phyloP scores from a whole-genome alignment of 92 coral and sea anemone genomes.

The Zoanthus solanderi region DNA sequence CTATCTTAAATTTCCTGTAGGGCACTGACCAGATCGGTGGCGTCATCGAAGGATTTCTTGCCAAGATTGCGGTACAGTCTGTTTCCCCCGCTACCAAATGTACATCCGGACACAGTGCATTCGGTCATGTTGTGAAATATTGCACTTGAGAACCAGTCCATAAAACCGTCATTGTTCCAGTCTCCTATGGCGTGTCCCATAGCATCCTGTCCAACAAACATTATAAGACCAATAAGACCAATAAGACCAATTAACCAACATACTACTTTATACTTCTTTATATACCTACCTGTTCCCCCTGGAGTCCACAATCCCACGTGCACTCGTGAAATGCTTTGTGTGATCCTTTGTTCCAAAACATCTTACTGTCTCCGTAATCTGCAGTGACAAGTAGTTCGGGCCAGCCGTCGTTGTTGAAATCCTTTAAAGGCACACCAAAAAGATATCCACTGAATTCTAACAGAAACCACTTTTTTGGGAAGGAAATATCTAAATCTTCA shows the following conservation, averaged over 20 bases:
- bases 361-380: conserved; percentile 88
- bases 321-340: conserved; percentile 74
- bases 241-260: background rate
- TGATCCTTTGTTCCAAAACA: conserved; percentile 83
- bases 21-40: conserved; percentile 71
- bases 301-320: conserved; percentile 79
- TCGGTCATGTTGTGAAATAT: conserved; percentile 84
- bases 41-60: conserved; percentile 74
- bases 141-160: conserved; percentile 97
- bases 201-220: conserved; percentile 76
- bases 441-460: background rate
- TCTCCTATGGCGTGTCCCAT: conserved; percentile 99
- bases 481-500: too few species aligned
- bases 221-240: background rate
- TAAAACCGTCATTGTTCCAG: conserved; percentile 91
- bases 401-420: conserved; percentile 93
- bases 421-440: conserved; percentile 55
- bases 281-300: conserved; percentile 76
- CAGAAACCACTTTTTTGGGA: too few species aligned
- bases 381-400: conserved; percentile 91
- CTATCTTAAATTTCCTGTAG: background rate
- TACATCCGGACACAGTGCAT: conserved; percentile 81
- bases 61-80: conserved; percentile 88
- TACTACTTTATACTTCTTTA: background rate
- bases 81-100: conserved; percentile 86